Evolutionary conservation across 2,888 invertebrate species (phyloP).

Genomic region (Meteorus colon): DNA sequence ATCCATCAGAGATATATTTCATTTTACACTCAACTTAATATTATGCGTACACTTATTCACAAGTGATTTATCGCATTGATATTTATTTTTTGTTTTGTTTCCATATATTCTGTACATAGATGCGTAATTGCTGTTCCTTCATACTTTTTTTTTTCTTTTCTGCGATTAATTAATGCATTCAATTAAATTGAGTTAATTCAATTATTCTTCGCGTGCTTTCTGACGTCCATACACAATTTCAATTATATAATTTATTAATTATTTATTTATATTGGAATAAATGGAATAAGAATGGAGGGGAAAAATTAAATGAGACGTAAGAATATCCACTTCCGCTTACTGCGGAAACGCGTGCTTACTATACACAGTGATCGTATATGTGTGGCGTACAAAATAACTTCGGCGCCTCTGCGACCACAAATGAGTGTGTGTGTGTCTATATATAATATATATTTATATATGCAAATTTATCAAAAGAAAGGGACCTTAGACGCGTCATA

Average conservation of each 20-base stretch:
- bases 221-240: neutral
- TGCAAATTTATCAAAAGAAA: constrained; percentile 7
- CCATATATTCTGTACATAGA: neutral
- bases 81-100: neutral
- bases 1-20: constrained; percentile 9
- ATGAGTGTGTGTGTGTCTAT: neutral
- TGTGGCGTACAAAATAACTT: constrained; percentile 32
- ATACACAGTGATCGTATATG: constrained; percentile 20
- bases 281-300: neutral
- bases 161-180: neutral
- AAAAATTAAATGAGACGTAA: constrained; percentile 4
- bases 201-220: neutral
- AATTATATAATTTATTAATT: neutral
- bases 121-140: neutral
- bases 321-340: constrained; percentile 30
- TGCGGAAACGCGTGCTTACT: constrained; percentile 33
- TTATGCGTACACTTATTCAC: constrained; percentile 3
- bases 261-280: neutral
- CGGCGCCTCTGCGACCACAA: constrained; percentile 20
- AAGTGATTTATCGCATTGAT: neutral
- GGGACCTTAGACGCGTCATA: neutral
- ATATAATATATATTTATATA: constrained; percentile 9
- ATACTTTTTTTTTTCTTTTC: neutral
- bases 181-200: neutral
- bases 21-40: constrained; percentile 4